Conservation (phyloP, 2,113 vertebrate species). For the Passerina amoena region DNA sequence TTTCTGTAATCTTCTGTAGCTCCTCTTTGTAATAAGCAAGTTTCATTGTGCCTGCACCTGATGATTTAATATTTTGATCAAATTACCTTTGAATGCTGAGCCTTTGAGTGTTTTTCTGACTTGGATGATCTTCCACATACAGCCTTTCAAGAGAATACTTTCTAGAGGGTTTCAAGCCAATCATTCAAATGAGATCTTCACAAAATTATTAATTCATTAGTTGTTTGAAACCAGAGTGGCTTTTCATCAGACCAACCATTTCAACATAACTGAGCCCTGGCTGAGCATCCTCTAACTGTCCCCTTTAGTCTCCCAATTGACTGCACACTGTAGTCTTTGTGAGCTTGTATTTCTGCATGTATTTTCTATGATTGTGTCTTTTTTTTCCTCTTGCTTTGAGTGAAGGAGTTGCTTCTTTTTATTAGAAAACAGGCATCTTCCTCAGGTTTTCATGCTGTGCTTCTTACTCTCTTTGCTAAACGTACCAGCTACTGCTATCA, state of each 20-base stretch:
- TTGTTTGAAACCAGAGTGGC: not conserved
- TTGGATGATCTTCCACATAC: not conserved
- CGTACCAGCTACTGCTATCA: not conserved
- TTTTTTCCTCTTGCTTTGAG: not conserved
- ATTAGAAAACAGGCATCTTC: not conserved
- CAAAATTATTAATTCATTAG: not conserved
- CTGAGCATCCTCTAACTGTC: not conserved
- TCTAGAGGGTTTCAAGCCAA: not conserved
- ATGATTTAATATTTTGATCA: not conserved
- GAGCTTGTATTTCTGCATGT: not conserved
- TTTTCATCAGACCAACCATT: not conserved
- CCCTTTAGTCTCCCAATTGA: not conserved
- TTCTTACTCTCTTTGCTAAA: not conserved
- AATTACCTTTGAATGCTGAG: not conserved
- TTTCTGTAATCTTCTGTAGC: not conserved
- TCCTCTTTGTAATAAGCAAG: not conserved
- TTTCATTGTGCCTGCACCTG: not conserved
- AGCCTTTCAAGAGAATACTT: not conserved
- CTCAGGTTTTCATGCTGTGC: not conserved
- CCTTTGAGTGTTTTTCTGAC: not conserved
- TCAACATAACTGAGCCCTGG: not conserved
- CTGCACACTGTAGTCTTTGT: not conserved
- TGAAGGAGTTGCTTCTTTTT: not conserved
- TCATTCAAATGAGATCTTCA: not conserved
- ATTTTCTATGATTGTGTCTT: not conserved